Conservation (phyloP, 1,140 invertebrate species). For the Cotesia vestalis region DNA sequence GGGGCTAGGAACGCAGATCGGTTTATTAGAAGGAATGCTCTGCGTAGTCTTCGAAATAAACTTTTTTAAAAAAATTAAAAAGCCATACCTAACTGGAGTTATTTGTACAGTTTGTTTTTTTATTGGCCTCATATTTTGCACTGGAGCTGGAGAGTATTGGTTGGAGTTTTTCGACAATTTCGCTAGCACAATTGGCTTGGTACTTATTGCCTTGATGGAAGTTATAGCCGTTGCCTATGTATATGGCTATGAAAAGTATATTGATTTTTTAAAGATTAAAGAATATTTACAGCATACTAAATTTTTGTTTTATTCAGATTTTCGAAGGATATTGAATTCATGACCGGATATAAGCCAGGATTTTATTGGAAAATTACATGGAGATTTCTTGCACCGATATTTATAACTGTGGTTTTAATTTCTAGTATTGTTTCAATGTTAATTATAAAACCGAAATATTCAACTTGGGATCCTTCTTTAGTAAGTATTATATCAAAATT, state of each 20-base stretch:
- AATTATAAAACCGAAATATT: conserved; percentile 80
- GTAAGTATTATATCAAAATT: too few relatives aligned
- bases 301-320: conserved; percentile 69
- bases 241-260: conserved; percentile 88
- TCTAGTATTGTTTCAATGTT: conserved; percentile 85
- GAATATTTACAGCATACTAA: conserved; percentile 21
- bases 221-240: conserved; percentile 90
- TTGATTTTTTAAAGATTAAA: conserved; percentile 17
- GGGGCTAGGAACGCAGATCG: conserved; percentile 90
- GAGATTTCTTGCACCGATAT: conserved; percentile 85
- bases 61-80: conserved; percentile 85
- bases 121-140: conserved; percentile 89
- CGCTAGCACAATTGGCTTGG: conserved; percentile 91
- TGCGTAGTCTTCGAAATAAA: conserved; percentile 93
- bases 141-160: conserved; percentile 94
- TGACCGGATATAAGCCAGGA: conserved; percentile 87
- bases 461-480: conserved; percentile 80
- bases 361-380: conserved; percentile 89
- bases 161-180: conserved; percentile 94
- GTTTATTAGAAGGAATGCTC: conserved; percentile 91
- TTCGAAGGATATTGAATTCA: conserved; percentile 86
- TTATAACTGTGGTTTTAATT: conserved; percentile 81
- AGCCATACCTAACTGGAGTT: conserved; percentile 84
- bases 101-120: conserved; percentile 86
- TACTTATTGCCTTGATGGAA: conserved; percentile 90